These are phyloP conservation scores for Oreochromis mossambicus DNA, from an alignment of 2,797 vertebrate species.

Conservation along the genomic window DNA sequence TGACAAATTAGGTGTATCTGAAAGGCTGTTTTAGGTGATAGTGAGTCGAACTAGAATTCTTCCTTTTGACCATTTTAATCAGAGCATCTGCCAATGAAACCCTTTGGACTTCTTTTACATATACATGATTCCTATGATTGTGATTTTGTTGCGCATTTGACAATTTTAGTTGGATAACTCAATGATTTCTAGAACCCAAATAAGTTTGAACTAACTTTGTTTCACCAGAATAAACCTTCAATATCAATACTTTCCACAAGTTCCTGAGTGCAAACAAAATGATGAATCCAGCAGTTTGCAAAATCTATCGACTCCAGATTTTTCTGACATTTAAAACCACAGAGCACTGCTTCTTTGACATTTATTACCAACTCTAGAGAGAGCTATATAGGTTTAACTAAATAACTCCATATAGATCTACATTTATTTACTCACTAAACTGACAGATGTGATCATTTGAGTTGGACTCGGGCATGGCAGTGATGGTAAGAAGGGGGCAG, in stretches of 20 bases:
- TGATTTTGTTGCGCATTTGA: not conserved
- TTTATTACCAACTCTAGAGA: not conserved
- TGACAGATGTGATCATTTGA: constrained; percentile 91
- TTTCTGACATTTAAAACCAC: not conserved
- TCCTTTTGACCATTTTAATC: not conserved
- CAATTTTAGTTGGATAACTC: not conserved
- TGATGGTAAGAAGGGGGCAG: constrained; percentile 96
- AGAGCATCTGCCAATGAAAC: not conserved
- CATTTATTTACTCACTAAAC: constrained; percentile 84
- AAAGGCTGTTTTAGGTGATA: not conserved
- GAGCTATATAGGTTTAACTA: not conserved
- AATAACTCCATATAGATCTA: not conserved
- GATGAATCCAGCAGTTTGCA: not conserved
- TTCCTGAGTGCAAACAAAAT: not conserved
- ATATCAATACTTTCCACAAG: not conserved
- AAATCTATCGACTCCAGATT: not conserved
- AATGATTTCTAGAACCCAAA: not conserved
- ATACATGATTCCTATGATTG: not conserved
- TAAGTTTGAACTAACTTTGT: not conserved
- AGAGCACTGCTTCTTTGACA: not conserved
- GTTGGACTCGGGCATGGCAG: constrained; percentile 93
- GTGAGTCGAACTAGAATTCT: not conserved
- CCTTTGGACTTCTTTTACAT: not conserved
- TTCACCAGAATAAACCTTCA: not conserved
- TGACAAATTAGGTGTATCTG: not conserved